A percentile compares a stretch with the other conserved stretches of the same genome.
phyloP scores from a whole-genome alignment of 2,113 vertebrate species.

The Dipodomys spectabilis region DNA sequence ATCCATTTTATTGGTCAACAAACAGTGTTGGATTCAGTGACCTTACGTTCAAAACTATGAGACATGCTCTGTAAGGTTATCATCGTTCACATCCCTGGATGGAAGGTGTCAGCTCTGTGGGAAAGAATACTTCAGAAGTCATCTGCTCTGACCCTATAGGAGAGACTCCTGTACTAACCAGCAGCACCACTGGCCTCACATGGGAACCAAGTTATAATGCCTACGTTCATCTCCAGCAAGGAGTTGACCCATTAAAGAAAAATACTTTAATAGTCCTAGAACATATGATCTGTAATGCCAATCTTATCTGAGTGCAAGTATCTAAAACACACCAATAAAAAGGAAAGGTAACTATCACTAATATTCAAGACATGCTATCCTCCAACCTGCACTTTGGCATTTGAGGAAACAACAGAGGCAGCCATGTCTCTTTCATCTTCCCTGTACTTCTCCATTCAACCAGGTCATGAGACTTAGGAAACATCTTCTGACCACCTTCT shows the following conservation, averaged over 20 bases:
- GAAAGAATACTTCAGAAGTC: background rate
- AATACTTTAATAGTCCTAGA: background rate
- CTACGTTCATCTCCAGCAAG: background rate
- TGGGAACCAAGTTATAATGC: background rate
- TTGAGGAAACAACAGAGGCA: background rate
- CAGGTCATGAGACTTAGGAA: background rate
- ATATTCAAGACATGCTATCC: background rate
- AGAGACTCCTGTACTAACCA: background rate
- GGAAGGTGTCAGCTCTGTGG: background rate
- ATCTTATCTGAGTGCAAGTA: background rate
- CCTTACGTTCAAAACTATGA: slow-evolving; percentile 13
- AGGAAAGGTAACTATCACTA: background rate
- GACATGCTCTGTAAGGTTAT: background rate
- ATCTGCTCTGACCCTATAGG: background rate
- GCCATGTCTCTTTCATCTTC: background rate
- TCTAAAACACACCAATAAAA: background rate
- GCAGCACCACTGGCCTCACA: background rate
- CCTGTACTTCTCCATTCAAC: background rate
- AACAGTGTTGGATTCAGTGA: background rate
- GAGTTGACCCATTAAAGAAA: background rate
- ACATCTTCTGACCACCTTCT: background rate
- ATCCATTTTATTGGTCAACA: background rate
- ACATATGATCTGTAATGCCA: slow-evolving; percentile 8
- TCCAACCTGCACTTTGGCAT: background rate
- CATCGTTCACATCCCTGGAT: background rate